phyloP scores from a whole-genome alignment of 2,888 invertebrate species.

The Lycophotia porphyrea region DNA sequence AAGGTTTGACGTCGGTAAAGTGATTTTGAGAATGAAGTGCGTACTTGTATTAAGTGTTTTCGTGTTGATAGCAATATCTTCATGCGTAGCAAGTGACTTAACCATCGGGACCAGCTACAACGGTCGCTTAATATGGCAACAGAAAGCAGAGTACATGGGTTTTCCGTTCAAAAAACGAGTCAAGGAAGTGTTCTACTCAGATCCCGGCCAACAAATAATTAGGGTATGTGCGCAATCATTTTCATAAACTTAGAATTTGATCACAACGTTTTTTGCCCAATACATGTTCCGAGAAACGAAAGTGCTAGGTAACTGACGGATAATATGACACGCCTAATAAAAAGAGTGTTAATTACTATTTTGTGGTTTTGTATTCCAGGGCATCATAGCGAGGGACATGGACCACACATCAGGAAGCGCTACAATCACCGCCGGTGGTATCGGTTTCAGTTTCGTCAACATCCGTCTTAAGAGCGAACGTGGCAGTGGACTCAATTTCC shows the following conservation, averaged over 20 bases:
- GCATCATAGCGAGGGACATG: slow-evolving; percentile 78
- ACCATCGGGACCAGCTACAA: slow-evolving; percentile 80
- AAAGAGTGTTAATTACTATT: background rate
- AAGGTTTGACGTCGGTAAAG: background rate
- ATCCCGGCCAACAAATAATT: slow-evolving; percentile 74
- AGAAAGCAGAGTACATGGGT: slow-evolving; percentile 78
- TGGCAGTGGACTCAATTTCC: slow-evolving; percentile 77
- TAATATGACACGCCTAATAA: background rate
- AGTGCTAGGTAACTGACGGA: background rate
- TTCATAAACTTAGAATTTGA: background rate
- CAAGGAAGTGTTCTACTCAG: slow-evolving; percentile 81
- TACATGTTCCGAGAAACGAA: background rate
- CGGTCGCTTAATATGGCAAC: slow-evolving; percentile 74
- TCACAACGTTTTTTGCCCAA: background rate
- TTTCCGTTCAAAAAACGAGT: slow-evolving; percentile 82
- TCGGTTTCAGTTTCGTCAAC: slow-evolving; percentile 78
- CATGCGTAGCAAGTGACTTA: slow-evolving; percentile 75
- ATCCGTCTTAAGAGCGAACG: slow-evolving; percentile 81
- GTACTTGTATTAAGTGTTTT: slow-evolving; percentile 69
- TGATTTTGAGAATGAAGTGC: slow-evolving; percentile 71
- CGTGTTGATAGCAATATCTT: slow-evolving; percentile 70
- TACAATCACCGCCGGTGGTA: slow-evolving; percentile 81
- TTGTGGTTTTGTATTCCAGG: slow-evolving; percentile 72
- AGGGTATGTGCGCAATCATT: slow-evolving; percentile 46
- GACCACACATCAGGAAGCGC: slow-evolving; percentile 72